These are phyloP conservation scores for Panorpa germanica DNA, from an alignment of 2,888 invertebrate genomes.

Conservation along the genomic window DNA sequence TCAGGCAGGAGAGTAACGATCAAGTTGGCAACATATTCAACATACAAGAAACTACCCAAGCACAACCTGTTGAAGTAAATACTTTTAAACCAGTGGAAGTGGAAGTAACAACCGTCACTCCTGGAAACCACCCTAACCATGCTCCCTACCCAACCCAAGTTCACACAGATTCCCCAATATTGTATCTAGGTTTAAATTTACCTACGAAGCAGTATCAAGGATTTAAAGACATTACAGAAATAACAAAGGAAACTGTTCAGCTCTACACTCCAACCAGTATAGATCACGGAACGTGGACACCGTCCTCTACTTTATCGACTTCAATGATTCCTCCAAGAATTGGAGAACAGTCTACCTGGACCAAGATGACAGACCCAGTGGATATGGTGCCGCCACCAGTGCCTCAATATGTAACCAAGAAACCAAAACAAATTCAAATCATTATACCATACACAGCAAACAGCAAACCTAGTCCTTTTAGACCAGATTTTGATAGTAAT, in stretches of 20 bases:
- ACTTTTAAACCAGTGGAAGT: conserved; percentile 7
- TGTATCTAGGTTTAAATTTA: no score
- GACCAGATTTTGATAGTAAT: conserved; percentile 21
- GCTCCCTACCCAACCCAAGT: conserved; percentile 10
- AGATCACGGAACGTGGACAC: no score
- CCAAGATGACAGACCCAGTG: conserved; percentile 11
- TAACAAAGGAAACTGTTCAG: no score
- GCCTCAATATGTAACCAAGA: conserved; percentile 23
- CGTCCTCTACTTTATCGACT: no score
- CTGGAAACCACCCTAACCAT: no score
- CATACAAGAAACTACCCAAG: conserved; percentile 10
- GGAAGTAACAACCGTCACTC: not conserved
- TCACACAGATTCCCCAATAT: conserved; percentile 8
- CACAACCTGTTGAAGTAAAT: conserved; percentile 10
- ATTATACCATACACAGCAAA: conserved; percentile 62
- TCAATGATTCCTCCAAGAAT: no score
- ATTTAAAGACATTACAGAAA: no score
- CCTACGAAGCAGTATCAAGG: no score
- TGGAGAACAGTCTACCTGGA: no score
- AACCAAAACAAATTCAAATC: conserved; percentile 52
- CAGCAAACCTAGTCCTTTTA: conserved; percentile 32
- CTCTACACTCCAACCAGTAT: no score
- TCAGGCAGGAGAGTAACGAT: conserved; percentile 12
- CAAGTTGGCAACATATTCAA: conserved; percentile 11
- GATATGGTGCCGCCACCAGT: conserved; percentile 13